Evolutionary conservation across 2,113 vertebrate species (phyloP).

Genomic region (Tupaia chinensis): DNA sequence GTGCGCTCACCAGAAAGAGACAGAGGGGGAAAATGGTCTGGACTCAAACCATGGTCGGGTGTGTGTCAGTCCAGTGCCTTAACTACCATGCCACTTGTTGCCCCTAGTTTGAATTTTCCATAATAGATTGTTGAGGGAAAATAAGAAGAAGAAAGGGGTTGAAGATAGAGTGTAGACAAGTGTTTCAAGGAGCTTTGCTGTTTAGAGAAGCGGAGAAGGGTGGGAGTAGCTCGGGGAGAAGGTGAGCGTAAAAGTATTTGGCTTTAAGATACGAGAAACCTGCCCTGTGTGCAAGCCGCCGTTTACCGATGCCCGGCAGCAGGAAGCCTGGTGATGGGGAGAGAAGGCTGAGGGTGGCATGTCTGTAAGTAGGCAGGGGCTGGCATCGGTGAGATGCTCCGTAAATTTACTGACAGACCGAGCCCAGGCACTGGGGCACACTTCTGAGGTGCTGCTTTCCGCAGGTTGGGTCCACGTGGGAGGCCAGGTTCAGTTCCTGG

Average conservation of each 20-base stretch:
- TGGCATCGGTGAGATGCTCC: background rate
- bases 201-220: background rate
- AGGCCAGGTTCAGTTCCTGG: too few species aligned
- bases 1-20: too few species aligned
- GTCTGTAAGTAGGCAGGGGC: background rate
- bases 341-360: background rate
- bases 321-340: background rate
- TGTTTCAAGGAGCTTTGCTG: background rate
- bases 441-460: too few species aligned
- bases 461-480: too few species aligned
- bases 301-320: background rate
- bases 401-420: background rate
- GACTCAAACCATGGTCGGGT: too few species aligned
- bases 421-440: too few species aligned
- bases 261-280: background rate
- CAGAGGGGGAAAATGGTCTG: too few species aligned
- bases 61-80: too few species aligned
- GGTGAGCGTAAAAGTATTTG: background rate
- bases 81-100: too few species aligned
- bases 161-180: background rate
- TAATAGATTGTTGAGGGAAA: background rate
- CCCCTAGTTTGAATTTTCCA: background rate
- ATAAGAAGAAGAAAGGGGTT: background rate
- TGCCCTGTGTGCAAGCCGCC: background rate
- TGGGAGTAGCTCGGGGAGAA: background rate